Conservation (phyloP, 2,113 vertebrate genomes). For the Hystrix brachyura region DNA sequence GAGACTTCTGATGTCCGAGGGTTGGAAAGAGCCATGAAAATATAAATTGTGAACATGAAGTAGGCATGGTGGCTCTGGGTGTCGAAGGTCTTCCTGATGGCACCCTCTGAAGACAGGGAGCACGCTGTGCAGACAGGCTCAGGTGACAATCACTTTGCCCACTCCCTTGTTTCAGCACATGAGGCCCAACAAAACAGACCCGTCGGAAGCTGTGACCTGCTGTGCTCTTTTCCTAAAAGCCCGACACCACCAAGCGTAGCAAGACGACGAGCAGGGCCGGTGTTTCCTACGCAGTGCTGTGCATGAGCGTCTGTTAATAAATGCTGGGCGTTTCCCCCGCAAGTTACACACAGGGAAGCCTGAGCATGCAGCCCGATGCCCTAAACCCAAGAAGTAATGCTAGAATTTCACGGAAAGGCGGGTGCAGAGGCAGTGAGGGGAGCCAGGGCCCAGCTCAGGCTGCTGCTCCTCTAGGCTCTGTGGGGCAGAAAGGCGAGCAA, state of each 20-base stretch:
- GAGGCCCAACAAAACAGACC: not conserved
- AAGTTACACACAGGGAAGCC: not conserved
- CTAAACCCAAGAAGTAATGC: not conserved
- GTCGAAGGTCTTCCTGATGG: not conserved
- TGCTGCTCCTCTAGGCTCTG: not conserved
- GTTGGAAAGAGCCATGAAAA: not conserved
- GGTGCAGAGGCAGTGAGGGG: not conserved
- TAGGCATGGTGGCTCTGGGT: accelerated
- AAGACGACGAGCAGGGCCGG: not conserved
- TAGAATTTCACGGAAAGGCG: not conserved
- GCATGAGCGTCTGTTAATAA: not conserved
- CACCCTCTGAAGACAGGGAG: not conserved
- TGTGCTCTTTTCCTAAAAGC: not conserved
- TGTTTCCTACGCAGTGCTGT: not conserved
- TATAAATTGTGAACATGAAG: not conserved
- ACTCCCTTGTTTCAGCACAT: not conserved
- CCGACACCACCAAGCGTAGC: not conserved
- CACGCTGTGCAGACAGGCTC: not conserved
- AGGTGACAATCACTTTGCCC: not conserved
- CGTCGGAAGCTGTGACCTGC: not conserved
- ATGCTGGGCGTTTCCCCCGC: not conserved
- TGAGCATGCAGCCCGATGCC: not conserved
- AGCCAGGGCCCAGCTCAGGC: not conserved
- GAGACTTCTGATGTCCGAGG: not conserved
- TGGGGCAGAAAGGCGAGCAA: not conserved